Evolutionary conservation across 1,140 invertebrate genomes (phyloP).

Genomic region (Psix sp.): DNA sequence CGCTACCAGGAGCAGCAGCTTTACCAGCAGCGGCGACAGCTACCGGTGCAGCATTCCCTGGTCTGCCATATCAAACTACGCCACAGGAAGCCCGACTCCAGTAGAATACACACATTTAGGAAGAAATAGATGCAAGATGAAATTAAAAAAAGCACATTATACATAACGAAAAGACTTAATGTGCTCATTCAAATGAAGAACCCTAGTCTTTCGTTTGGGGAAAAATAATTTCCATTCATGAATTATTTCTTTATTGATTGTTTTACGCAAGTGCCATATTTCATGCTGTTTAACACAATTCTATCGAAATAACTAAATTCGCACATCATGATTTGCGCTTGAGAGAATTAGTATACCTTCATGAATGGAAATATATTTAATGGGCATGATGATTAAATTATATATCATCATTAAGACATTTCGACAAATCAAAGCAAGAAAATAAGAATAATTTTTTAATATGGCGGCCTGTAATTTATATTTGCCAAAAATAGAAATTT

Average conservation of each 20-base stretch:
- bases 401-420: too few species aligned
- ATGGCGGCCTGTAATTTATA: conserved; percentile 53
- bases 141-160: conserved; percentile 26
- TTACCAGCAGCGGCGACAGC: conserved; percentile 77
- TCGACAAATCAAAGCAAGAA: too few species aligned
- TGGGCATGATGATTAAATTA: too few species aligned
- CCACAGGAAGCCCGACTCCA: conserved; percentile 80
- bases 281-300: too few species aligned
- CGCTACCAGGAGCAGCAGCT: conserved; percentile 79
- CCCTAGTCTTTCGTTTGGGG: too few species aligned
- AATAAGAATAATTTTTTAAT: conserved; percentile 18
- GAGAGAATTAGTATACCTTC: too few species aligned
- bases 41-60: conserved; percentile 78
- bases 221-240: too few species aligned
- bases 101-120: conserved; percentile 64
- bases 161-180: conserved; percentile 7
- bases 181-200: conserved; percentile 4
- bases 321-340: too few species aligned
- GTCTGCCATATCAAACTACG: conserved; percentile 81
- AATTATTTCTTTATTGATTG: too few species aligned
- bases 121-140: conserved; percentile 29
- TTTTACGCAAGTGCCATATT: too few species aligned
- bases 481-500: conserved; percentile 60
- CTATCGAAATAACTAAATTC: too few species aligned
- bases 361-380: too few species aligned